Evolutionary conservation across 2,888 invertebrate genomes (phyloP).

Genomic region (Bhutanitis thaidina): DNA sequence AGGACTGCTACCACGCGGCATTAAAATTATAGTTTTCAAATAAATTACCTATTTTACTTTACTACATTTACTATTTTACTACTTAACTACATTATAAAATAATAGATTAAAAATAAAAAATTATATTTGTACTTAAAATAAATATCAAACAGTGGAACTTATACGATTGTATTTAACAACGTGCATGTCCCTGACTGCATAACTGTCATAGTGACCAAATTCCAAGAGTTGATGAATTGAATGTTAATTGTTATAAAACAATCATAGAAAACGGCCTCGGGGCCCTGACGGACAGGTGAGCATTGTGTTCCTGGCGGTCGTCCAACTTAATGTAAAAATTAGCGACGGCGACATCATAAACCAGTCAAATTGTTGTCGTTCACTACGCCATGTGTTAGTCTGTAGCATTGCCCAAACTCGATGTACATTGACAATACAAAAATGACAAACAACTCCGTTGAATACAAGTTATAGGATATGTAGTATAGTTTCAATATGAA

Average conservation of each 20-base stretch:
- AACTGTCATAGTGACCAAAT: conserved; percentile 15
- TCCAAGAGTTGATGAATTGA: conserved; percentile 12
- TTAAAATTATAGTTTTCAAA: too few relatives aligned
- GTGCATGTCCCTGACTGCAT: not conserved
- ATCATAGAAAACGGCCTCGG: conserved; percentile 11
- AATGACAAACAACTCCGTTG: not conserved
- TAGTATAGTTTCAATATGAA: too few relatives aligned
- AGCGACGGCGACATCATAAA: conserved; percentile 25
- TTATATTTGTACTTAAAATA: not conserved
- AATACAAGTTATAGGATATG: conserved; percentile 2
- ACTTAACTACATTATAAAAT: too few relatives aligned
- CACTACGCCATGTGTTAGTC: conserved; percentile 8
- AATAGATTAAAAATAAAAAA: not conserved
- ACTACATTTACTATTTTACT: too few relatives aligned
- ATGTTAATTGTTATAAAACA: conserved; percentile 20
- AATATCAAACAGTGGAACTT: not conserved
- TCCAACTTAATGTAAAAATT: conserved; percentile 56
- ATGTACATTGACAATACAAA: not conserved
- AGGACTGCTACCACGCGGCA: too few relatives aligned
- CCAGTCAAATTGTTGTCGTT: conserved; percentile 36
- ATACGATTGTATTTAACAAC: conserved; percentile 22
- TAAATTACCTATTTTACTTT: too few relatives aligned
- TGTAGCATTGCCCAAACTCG: conserved; percentile 2
- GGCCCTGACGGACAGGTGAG: conserved; percentile 36
- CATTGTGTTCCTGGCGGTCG: conserved; percentile 48